Conservation (phyloP, 2,113 vertebrate genomes). For the Scalopus aquaticus region DNA sequence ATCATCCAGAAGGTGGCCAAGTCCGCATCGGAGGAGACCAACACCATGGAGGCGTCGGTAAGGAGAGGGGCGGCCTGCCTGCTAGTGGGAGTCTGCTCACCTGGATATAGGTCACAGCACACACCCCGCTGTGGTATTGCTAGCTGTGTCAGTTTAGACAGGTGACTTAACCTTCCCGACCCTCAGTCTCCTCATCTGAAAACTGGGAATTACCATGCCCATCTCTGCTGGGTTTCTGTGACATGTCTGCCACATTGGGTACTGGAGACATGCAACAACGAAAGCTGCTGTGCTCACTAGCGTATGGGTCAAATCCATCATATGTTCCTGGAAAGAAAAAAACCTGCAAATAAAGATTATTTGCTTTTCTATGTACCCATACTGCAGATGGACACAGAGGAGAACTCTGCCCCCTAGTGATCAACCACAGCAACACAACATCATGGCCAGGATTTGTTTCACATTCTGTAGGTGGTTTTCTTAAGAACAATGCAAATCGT, state of each 20-base stretch:
- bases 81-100: too few species aligned
- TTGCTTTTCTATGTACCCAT: background rate
- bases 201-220: background rate
- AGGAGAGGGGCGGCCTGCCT: slow-evolving; percentile 65
- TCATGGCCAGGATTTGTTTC: background rate
- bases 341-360: background rate
- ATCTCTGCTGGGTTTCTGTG: background rate
- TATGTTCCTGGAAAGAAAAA: background rate
- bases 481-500: slow-evolving; percentile 19
- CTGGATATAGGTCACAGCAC: background rate
- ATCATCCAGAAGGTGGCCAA: slow-evolving; percentile 98
- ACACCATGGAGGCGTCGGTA: slow-evolving; percentile 97
- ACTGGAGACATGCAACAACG: background rate
- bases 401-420: background rate
- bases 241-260: background rate
- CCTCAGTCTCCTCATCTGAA: background rate
- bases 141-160: background rate
- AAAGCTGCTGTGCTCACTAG: background rate
- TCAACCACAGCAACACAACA: background rate
- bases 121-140: background rate
- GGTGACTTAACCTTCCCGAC: background rate
- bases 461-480: background rate
- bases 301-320: background rate
- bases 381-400: background rate
- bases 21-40: slow-evolving; percentile 95